Conservation (phyloP, 1,140 invertebrate species). For the Neodiprion fabricii region DNA sequence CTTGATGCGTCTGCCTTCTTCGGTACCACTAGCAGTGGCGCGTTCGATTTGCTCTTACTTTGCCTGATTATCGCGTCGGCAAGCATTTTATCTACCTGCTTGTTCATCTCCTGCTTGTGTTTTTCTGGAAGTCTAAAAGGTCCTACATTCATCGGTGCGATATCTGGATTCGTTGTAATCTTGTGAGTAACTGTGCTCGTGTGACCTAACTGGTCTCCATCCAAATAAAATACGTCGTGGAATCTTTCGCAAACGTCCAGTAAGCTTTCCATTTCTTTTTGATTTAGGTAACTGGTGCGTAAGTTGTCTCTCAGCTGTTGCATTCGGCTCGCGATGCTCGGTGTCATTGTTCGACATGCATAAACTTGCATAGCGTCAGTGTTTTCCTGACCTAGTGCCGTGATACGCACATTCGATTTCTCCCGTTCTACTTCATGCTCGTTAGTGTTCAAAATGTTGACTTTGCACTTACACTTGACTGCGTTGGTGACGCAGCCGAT, state of each 20-base stretch:
- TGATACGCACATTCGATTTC: too few species aligned
- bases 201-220: constrained; percentile 26
- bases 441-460: neutral
- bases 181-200: constrained; percentile 32
- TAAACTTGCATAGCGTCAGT: too few species aligned
- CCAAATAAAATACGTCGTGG: constrained; percentile 32
- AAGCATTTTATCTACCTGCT: constrained; percentile 36
- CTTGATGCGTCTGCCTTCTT: constrained; percentile 26
- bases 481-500: neutral
- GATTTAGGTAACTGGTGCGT: constrained; percentile 25
- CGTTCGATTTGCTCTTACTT: constrained; percentile 39
- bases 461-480: neutral
- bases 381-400: too few species aligned
- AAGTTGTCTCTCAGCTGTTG: too few species aligned
- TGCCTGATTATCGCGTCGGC: constrained; percentile 42
- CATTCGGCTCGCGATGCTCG: too few species aligned
- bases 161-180: constrained; percentile 26
- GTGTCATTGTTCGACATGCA: too few species aligned
- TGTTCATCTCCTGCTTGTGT: constrained; percentile 35
- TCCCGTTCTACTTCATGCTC: too few species aligned
- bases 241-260: constrained; percentile 26
- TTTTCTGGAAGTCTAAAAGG: constrained; percentile 34
- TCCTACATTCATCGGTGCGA: constrained; percentile 26
- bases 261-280: constrained; percentile 20
- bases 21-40: constrained; percentile 44